A percentile compares a stretch with the other conserved stretches of the same genome.
Evolutionary conservation across 2,888 invertebrate species (phyloP).

Genomic region (Rotaria macrura): DNA sequence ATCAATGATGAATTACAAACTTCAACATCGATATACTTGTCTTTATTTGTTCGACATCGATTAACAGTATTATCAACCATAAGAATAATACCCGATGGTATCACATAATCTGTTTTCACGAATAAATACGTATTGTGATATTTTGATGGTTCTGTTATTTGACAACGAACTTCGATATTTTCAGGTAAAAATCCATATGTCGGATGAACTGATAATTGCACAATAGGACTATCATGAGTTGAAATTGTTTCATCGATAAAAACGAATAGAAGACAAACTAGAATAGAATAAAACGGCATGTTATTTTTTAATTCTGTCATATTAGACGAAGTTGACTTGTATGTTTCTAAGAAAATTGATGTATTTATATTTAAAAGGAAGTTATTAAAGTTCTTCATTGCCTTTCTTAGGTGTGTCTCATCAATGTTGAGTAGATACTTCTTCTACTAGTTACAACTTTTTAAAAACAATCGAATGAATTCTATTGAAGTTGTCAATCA

Average conservation of each 20-base stretch:
- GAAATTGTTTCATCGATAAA: neutral
- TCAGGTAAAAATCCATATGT: neutral
- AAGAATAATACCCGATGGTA: neutral
- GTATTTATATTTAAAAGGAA: too few species aligned
- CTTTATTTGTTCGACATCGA: neutral
- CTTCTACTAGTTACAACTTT: too few species aligned
- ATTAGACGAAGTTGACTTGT: too few species aligned
- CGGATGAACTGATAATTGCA: neutral
- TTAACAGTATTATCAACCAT: neutral
- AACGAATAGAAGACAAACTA: neutral
- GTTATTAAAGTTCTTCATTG: too few species aligned
- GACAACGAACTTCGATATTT: neutral
- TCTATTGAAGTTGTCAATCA: too few species aligned
- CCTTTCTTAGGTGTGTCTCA: too few species aligned
- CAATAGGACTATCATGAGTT: neutral
- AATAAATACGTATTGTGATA: neutral
- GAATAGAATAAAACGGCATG: neutral
- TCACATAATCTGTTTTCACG: neutral
- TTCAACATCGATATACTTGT: neutral
- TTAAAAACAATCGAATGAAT: too few species aligned
- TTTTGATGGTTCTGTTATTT: neutral
- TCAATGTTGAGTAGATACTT: too few species aligned
- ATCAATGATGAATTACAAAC: neutral
- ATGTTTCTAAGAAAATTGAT: too few species aligned
- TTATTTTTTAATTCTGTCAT: too few species aligned